A percentile compares a stretch with the other conserved stretches of the same genome.
phyloP scores from a whole-genome alignment of 2,797 vertebrate genomes.

The Sebastes steindachneri region DNA sequence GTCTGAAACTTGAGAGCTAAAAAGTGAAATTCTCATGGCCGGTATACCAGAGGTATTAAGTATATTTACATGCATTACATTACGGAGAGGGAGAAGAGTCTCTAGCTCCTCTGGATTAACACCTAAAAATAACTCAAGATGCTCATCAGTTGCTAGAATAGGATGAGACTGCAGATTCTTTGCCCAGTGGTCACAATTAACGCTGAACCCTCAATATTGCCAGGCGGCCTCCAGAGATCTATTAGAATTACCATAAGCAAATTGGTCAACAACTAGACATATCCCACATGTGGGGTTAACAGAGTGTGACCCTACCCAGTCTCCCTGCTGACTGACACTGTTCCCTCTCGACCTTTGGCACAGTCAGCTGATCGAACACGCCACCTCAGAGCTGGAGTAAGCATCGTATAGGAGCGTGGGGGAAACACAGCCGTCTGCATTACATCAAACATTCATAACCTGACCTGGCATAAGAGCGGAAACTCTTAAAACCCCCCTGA shows the following conservation, averaged over 20 bases:
- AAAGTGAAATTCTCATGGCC: neutral
- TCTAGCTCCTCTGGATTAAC: constrained; percentile 42
- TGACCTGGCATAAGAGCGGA: constrained; percentile 50
- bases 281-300: constrained; percentile 49
- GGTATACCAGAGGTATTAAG: neutral
- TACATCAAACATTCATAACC: constrained; percentile 75
- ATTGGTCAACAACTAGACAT: constrained; percentile 75
- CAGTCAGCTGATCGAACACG: constrained; percentile 62
- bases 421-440: constrained; percentile 33
- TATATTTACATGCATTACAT: constrained; percentile 34
- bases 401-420: constrained; percentile 21
- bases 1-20: neutral
- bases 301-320: constrained; percentile 35
- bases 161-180: constrained; percentile 75
- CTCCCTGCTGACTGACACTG: constrained; percentile 60
- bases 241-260: constrained; percentile 76
- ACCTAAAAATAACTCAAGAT: constrained; percentile 67
- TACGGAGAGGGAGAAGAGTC: neutral
- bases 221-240: constrained; percentile 61
- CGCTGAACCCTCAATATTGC: constrained; percentile 71
- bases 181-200: constrained; percentile 74
- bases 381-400: constrained; percentile 42
- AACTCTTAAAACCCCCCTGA: constrained; percentile 55
- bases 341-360: constrained; percentile 57
- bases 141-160: constrained; percentile 65